Conservation (phyloP, 2,113 vertebrate species). For the Natator depressus region DNA sequence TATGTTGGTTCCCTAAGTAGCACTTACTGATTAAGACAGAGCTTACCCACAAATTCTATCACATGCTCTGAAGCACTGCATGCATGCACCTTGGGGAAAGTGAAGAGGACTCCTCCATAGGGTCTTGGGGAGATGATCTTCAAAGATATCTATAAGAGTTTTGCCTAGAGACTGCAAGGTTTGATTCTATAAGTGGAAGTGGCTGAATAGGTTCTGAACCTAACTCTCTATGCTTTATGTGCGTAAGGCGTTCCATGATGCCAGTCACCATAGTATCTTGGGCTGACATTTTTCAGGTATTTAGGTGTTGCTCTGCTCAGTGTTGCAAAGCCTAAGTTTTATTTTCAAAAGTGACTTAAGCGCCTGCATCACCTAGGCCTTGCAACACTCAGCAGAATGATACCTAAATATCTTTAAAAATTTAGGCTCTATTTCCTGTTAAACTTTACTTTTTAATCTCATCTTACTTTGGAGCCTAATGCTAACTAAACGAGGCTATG, state of each 20-base stretch:
- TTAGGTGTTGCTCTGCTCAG: slow-evolving; percentile 2
- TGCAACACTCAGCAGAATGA: background rate
- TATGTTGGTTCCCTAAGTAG: background rate
- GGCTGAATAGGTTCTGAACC: background rate
- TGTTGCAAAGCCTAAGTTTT: background rate
- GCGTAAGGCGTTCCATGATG: background rate
- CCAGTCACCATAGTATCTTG: accelerated
- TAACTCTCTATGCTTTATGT: accelerated
- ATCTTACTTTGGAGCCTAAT: slow-evolving; percentile 26
- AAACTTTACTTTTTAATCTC: slow-evolving; percentile 57
- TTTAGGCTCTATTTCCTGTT: background rate
- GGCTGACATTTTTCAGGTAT: background rate
- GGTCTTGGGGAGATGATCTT: background rate
- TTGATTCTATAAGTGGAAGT: background rate
- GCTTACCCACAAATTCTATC: background rate
- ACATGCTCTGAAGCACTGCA: no score
- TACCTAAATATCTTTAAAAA: slow-evolving; percentile 40
- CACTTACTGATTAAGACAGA: background rate
- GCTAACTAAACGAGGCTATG: slow-evolving; percentile 11
- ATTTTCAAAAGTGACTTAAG: background rate
- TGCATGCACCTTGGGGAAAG: accelerated
- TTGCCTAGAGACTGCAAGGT: background rate
- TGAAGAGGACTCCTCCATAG: background rate
- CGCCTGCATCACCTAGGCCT: background rate
- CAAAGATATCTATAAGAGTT: accelerated